These are phyloP conservation scores for Ceraclea dissimilis DNA, from an alignment of 2,888 invertebrate genomes.

Conservation along the genomic window DNA sequence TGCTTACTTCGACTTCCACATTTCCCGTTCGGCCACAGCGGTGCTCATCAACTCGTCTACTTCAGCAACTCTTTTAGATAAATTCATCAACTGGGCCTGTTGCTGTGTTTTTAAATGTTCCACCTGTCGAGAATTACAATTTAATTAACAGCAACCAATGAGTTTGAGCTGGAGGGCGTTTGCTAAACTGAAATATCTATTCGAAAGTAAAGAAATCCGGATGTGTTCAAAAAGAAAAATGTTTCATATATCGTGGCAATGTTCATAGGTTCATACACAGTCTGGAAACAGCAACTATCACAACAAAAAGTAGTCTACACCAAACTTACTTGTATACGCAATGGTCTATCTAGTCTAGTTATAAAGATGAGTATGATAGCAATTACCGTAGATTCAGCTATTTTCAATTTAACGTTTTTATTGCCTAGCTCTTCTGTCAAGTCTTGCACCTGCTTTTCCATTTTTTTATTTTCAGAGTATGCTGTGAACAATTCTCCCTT, in stretches of 20 bases:
- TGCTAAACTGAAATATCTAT: neutral
- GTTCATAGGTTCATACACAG: too few relatives aligned
- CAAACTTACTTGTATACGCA: too few relatives aligned
- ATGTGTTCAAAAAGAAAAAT: neutral
- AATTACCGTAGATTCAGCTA: neutral
- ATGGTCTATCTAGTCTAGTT: too few relatives aligned
- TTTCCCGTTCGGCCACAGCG: neutral
- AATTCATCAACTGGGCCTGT: neutral
- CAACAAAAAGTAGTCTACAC: too few relatives aligned
- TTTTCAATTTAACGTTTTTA: neutral
- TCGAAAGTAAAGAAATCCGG: neutral
- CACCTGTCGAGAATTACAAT: neutral
- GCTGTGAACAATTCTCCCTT: neutral
- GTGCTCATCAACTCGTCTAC: neutral
- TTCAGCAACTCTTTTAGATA: neutral
- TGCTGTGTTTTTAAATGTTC: neutral
- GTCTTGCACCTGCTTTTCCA: neutral
- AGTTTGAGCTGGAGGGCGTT: neutral
- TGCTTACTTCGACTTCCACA: neutral
- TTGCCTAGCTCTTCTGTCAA: neutral
- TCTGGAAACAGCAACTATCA: too few relatives aligned
- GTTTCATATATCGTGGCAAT: too few relatives aligned
- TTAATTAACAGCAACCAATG: too few relatives aligned
- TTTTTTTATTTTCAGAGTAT: neutral
- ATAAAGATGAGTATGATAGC: too few relatives aligned